Evolutionary conservation across 1,140 invertebrate genomes (phyloP).

Genomic region (Trachymyrmex septentrionalis): DNA sequence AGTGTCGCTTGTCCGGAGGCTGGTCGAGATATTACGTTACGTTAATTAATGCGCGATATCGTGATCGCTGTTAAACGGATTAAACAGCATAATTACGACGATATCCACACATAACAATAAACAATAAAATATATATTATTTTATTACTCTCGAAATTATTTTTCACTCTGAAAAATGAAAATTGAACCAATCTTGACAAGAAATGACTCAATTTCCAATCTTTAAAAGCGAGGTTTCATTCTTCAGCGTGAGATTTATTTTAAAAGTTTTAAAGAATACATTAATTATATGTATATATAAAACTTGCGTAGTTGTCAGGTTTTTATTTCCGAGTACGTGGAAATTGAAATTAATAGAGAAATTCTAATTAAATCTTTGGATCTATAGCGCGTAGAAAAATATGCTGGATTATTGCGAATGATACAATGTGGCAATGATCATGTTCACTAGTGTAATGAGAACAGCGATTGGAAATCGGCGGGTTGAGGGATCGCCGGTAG

Average conservation of each 20-base stretch:
- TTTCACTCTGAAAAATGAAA: too few species aligned
- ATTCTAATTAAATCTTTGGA: background rate
- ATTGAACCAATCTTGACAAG: too few species aligned
- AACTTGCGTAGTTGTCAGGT: too few species aligned
- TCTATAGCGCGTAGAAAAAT: constrained; percentile 10
- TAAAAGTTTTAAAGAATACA: too few species aligned
- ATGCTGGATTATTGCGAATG: constrained; percentile 20
- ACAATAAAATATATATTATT: background rate
- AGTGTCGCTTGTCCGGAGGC: constrained; percentile 37
- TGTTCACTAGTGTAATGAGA: constrained; percentile 42
- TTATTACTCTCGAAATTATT: background rate
- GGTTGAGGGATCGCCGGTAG: constrained; percentile 64
- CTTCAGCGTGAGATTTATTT: too few species aligned
- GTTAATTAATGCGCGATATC: constrained; percentile 59
- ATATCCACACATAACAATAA: background rate
- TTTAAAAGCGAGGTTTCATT: too few species aligned
- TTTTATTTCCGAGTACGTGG: background rate
- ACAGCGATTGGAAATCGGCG: constrained; percentile 55
- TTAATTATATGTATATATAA: too few species aligned
- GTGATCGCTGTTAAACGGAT: constrained; percentile 8
- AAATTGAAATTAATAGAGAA: background rate
- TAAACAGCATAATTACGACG: background rate
- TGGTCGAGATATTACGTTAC: constrained; percentile 47
- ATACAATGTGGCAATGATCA: constrained; percentile 25
- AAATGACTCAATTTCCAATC: too few species aligned